Conservation (phyloP, 2,888 invertebrate genomes). For the Argyresthia albistria region DNA sequence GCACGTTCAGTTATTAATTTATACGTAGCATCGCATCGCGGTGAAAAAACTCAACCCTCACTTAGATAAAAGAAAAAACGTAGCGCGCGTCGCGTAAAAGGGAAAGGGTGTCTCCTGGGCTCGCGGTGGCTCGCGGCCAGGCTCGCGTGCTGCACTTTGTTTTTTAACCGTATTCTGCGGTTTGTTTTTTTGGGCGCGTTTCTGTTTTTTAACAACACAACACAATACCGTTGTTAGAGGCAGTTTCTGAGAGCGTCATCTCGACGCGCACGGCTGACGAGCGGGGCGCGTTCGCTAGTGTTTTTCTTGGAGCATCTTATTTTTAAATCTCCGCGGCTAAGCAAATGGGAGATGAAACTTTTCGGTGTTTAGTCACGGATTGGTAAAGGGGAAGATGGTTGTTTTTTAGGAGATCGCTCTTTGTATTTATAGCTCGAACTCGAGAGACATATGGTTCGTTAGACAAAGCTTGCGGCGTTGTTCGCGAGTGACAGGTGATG, state of each 20-base stretch:
- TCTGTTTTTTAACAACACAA: conserved; percentile 69
- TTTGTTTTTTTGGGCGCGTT: conserved; percentile 67
- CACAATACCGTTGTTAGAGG: conserved; percentile 63
- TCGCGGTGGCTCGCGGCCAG: conserved; percentile 12
- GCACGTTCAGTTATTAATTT: conserved; percentile 72
- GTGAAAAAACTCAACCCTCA: conserved; percentile 64
- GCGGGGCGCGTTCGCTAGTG: conserved; percentile 48
- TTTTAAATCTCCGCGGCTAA: conserved; percentile 55
- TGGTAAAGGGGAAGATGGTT: conserved; percentile 48
- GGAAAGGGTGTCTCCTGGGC: conserved; percentile 60
- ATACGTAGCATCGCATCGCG: conserved; percentile 54
- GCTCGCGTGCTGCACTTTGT: conserved; percentile 68
- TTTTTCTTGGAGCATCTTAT: conserved; percentile 51
- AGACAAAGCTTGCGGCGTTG: conserved; percentile 28
- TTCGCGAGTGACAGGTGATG: conserved; percentile 1
- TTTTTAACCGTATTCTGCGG: conserved; percentile 66
- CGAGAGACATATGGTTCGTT: conserved; percentile 55
- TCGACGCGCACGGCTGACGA: conserved; percentile 46
- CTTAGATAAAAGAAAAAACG: conserved; percentile 53
- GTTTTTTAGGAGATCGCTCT: conserved; percentile 30
- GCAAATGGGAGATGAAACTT: conserved; percentile 52
- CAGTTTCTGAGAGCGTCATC: conserved; percentile 65
- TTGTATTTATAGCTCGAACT: conserved; percentile 38
- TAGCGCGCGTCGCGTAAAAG: conserved; percentile 68
- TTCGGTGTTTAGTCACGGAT: conserved; percentile 57